These are phyloP conservation scores for Carabus problematicus DNA, from an alignment of 2,888 invertebrate genomes.

Conservation along the genomic window DNA sequence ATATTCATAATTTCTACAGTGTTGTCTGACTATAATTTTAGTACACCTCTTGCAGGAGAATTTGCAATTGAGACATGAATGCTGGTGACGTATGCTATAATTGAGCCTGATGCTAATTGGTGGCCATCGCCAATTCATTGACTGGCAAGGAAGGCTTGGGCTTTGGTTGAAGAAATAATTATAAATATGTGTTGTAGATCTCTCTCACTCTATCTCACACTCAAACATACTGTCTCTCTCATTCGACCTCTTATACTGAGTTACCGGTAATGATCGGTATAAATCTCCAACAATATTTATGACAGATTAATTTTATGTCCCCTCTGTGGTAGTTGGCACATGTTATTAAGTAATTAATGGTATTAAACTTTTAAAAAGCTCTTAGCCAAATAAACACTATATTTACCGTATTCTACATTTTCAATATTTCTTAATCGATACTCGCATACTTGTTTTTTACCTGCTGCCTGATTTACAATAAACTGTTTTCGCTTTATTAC, in stretches of 20 bases:
- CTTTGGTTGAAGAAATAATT: conserved; percentile 4
- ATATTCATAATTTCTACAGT: not conserved
- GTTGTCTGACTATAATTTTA: not conserved
- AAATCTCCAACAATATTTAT: conserved; percentile 16
- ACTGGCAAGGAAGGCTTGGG: not conserved
- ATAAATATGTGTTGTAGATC: conserved; percentile 3
- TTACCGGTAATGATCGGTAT: conserved; percentile 19
- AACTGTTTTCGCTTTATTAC: no score
- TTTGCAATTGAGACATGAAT: conserved; percentile 31
- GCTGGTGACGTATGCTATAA: conserved; percentile 28
- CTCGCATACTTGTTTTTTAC: conserved; percentile 1
- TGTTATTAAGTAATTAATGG: conserved; percentile 19
- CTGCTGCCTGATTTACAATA: no score
- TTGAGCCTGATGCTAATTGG: conserved; percentile 35
- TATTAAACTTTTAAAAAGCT: no score
- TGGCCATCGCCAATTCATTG: conserved; percentile 13
- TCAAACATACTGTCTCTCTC: not conserved
- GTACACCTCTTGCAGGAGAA: not conserved
- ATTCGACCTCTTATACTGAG: not conserved
- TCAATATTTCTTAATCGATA: not conserved
- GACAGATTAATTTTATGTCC: conserved; percentile 23
- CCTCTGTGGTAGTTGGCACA: conserved; percentile 1
- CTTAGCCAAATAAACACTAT: not conserved
- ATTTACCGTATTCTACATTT: conserved; percentile 2
- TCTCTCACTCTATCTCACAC: not conserved